Evolutionary conservation across 23 tunicate species (phyloP), one percentile per base, ranked within the genome.

Genomic region (Ascidia mentula): DNA sequence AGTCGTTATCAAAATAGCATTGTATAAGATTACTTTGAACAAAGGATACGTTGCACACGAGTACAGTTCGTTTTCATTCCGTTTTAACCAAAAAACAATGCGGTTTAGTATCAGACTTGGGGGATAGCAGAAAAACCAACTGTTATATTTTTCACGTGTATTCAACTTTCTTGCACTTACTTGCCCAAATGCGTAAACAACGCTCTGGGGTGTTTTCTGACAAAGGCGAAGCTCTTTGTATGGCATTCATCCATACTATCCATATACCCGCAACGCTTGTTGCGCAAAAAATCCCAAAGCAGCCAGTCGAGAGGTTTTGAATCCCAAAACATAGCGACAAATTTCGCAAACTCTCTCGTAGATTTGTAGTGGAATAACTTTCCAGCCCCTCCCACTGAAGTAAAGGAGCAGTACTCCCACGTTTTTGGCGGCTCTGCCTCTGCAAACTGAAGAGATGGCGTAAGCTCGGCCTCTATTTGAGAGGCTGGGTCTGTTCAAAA

Each of bases 181-280:
- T 76, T 84, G 77, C 88, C 88, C 33, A 69, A 34, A 46, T 84
- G 88, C 6, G 61, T 72, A 65, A 84, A 84, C 60, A 77, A 69
- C 18, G 69, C 65, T 18, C 74, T 69, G 20, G 40, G 65, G 79
- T 42, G 30, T 53, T 60, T 71, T 0, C 53, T 61, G 0, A 36
- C 37, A 22, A 84, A 15, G 28, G 36, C 69, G 26, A 39, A 77
- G 45, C 65, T 40, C 40, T 79, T 76, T 38, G 45, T 40, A 30
- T 65, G 22, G 53, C 88, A 84, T 28, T 30, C 20, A n/a, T 69
- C 60, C 13, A 36, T 69, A 0, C 76, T 37, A 13, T 74, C 85
- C 76, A 38, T 72, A 32, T 86, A 86, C 18, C 90, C 82, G 82
- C 90, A 86, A 0, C 69, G 38, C 59, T 60, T 80, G 22, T 46